Base-by-base conservation (phyloP, 1,140 invertebrate genomes). In the Colletes gigas region DNA sequence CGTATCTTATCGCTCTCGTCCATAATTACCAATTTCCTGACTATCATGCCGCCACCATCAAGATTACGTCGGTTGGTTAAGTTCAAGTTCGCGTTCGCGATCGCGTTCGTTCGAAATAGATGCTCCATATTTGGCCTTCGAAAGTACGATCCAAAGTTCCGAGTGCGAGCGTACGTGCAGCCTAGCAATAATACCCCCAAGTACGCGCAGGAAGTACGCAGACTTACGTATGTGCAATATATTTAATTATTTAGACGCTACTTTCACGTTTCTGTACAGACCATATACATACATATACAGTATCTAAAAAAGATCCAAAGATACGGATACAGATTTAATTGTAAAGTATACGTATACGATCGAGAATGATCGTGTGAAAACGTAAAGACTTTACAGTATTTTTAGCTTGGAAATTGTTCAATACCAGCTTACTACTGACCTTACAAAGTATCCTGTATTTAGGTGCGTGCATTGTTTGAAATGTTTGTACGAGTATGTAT, bases 21-120 rank as follows among this genome's bases (percentile, higher is more conserved):
- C 17, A 59, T 86, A 86, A 86, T 85, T 82, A 81, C 83, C 70
- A 82, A 86, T 86, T 85, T 85, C 79, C 84, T 68, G 70, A 41
- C 30, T 52, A 82, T 60, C 65, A 47, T 63, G 80, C 30, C 7
- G 50, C 7, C 10, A 39, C 55, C 39, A 81, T 81, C 77, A 57
- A 81, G 63, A 74, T 85, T 73, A 75, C 57, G 69, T 55, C 50
- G n/a, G 57, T 47, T 55, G 60, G 54, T 57, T 82, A 86, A 86
- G 80, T 86, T 86, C 84, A 86, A 86, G 84, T 82, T 86, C 84
- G 70, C 47, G 67, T 12, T 73, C 39, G 73, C 55, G 84, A 78
- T 86, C 84, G 70, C 47, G 67, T 12, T 73, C 39, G 73, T 65
- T 79, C 54, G 68, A 84, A 85, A 85, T 85, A 86, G 70, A 85